Base-by-base conservation (phyloP, 2,888 invertebrate genomes). In the Andrena flavipes region DNA sequence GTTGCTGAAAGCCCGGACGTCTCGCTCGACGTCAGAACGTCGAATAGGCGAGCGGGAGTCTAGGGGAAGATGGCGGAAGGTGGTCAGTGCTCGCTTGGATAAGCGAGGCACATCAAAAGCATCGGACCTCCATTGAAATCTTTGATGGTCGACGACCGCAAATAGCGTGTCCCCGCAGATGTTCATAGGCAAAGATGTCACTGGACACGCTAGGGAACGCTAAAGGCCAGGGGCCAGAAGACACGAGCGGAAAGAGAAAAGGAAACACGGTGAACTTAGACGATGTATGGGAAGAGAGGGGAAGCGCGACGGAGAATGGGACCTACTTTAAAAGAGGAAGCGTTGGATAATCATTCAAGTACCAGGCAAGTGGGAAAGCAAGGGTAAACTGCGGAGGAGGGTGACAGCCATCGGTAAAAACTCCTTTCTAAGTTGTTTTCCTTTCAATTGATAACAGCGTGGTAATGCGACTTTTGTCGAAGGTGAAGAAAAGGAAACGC, bases 121-220 rank as follows among this genome's bases (percentile, higher is more conserved):
- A 86, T 85, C 81, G 79, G 90, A 83, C 86, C 87, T 85, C 90
- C 88, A 93, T 93, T 92, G 89, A 92, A 89, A 92, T 92, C 90
- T 90, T 90, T 91, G 91, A 90, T 81, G 90, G 82, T 80, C 85
- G 87, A 71, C 78, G 75, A 74, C 78, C 81, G 76, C 87, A 88
- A 88, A 89, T 87, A 87, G 86, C 84, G 72, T 80, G 87, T 80
- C 88, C 80, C 87, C 77, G 76, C 84, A 87, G 90, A 92, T 87
- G 90, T 88, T 88, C 90, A 90, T 93, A 92, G 92, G 92, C 92
- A 93, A 92, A 93, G 93, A 92, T 92, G 92, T 91, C 89, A 88
- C 86, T 85, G 85, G 82, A 88, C 75, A 75, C 82, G 82, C 82
- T 82, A 67, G 69, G 60, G 63, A 74, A 76, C 79, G 85, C 59